Percentiles rank a stretch among this genome's conserved stretches.
phyloP scores from a whole-genome alignment of 1,140 invertebrate species.

The Lutraria rhynchaena region DNA sequence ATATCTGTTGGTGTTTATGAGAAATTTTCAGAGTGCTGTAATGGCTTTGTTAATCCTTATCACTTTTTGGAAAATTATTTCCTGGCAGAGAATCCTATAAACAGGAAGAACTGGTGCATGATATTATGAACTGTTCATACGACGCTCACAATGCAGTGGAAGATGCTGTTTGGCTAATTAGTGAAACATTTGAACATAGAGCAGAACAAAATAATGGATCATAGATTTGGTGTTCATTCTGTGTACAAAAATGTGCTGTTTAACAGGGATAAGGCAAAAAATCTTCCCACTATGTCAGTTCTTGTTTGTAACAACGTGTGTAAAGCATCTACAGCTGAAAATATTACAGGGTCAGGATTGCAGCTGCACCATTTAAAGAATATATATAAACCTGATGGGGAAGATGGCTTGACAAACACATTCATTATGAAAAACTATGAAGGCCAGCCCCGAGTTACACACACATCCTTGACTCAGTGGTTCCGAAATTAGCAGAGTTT shows the following conservation, averaged over 20 bases:
- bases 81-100: not conserved
- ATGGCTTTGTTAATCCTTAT: conserved; percentile 22
- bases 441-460: too few relatives aligned
- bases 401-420: too few relatives aligned
- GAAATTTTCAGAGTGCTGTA: not conserved
- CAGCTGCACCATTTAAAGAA: too few relatives aligned
- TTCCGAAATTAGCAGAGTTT: too few relatives aligned
- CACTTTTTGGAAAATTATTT: conserved; percentile 35
- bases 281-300: too few relatives aligned
- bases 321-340: too few relatives aligned
- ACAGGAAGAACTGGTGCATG: conserved; percentile 32
- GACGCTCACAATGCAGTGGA: conserved; percentile 43
- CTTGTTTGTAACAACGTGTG: too few relatives aligned
- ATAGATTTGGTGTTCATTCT: conserved; percentile 6
- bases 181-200: not conserved
- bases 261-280: conserved; percentile 39
- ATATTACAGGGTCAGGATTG: too few relatives aligned
- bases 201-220: not conserved
- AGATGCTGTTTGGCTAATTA: conserved; percentile 22
- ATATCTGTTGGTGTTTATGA: not conserved
- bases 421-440: too few relatives aligned
- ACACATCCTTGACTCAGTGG: too few relatives aligned
- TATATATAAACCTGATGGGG: too few relatives aligned
- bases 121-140: conserved; percentile 18
- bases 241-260: conserved; percentile 6